phyloP scores from a whole-genome alignment of 2,797 vertebrate genomes.

The Calcarius lapponicus region DNA sequence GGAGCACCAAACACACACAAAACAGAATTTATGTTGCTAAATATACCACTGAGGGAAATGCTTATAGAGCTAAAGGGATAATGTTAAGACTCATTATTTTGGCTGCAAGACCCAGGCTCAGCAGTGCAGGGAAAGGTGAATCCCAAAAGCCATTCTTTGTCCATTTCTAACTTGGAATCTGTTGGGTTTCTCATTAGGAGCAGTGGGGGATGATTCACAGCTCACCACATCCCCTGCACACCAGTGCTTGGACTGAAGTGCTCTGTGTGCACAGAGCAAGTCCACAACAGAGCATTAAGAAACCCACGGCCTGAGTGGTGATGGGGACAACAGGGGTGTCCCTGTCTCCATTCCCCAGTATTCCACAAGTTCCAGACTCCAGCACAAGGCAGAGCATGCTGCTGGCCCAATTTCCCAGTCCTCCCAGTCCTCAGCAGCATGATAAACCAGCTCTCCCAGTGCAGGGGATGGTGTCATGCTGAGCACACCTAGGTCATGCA shows the following conservation, averaged over 20 bases:
- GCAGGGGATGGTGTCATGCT: neutral
- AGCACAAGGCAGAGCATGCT: neutral
- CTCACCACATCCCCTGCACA: neutral
- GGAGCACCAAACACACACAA: neutral
- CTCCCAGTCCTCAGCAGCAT: neutral
- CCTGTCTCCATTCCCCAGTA: neutral
- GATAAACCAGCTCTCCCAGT: neutral
- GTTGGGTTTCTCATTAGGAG: neutral
- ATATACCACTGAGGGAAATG: neutral
- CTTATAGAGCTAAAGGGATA: neutral
- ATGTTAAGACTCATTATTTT: neutral
- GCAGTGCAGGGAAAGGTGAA: neutral
- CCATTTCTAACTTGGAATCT: neutral
- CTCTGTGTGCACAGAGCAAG: neutral
- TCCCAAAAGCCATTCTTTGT: neutral
- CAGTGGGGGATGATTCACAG: neutral
- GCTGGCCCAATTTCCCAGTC: neutral
- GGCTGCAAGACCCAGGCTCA: neutral
- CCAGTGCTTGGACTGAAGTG: neutral
- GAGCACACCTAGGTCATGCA: slow-evolving; percentile 31
- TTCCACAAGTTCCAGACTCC: neutral
- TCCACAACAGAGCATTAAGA: neutral
- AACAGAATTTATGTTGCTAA: neutral
- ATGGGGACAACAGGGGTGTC: neutral
- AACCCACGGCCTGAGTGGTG: neutral